phyloP scores from a whole-genome alignment of 2,113 vertebrate species.

The Sminthopsis crassicaudata region DNA sequence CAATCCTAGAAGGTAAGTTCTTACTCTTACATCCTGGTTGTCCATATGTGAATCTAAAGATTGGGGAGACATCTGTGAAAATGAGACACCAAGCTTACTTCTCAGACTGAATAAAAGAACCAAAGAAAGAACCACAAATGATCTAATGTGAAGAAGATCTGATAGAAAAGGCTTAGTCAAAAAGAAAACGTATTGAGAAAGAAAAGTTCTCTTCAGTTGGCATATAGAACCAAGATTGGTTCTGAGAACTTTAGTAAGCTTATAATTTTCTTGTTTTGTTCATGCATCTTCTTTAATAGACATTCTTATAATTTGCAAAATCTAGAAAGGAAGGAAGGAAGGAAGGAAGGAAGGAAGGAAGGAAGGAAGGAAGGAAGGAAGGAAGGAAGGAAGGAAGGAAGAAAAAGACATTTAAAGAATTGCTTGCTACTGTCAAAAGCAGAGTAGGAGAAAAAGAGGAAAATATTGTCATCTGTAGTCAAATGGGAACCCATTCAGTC shows the following conservation, averaged over 20 bases:
- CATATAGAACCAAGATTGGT: neutral
- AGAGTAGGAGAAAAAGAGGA: neutral
- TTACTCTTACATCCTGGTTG: neutral
- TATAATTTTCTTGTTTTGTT: neutral
- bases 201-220: neutral
- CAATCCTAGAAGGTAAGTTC: neutral
- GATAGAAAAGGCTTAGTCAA: neutral
- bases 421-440: neutral
- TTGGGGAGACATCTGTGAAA: neutral
- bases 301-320: neutral
- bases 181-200: neutral
- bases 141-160: neutral
- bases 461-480: neutral
- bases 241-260: neutral
- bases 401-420: neutral
- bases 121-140: neutral
- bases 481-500: neutral
- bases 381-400: too few relatives aligned
- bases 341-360: too few relatives aligned
- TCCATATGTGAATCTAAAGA: neutral
- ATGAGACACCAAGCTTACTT: neutral
- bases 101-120: neutral
- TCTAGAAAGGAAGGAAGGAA: too few relatives aligned
- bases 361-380: too few relatives aligned
- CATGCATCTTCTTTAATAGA: neutral